A percentile compares a stretch with the other conserved stretches of the same genome.
phyloP scores from a whole-genome alignment of 30 jellyfish, hydroid and myxozoan species.

The Hydractinia symbiolongicarpus region DNA sequence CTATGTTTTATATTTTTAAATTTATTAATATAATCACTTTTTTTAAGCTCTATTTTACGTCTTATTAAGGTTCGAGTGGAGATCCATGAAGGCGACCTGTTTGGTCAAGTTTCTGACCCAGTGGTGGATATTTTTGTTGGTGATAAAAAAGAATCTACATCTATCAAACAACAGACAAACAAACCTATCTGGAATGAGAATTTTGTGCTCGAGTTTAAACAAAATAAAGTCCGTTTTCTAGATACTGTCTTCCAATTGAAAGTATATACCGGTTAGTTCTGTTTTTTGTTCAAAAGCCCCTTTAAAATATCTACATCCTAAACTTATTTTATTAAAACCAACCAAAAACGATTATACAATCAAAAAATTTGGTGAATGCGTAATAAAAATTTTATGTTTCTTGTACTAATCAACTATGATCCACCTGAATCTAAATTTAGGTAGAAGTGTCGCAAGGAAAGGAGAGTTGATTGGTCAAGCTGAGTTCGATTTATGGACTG shows the following conservation, averaged over 20 bases:
- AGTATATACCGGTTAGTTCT: neutral
- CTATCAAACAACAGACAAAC: neutral
- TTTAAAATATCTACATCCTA: too few relatives aligned
- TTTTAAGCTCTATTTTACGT: too few relatives aligned
- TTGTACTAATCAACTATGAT: neutral
- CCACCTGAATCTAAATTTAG: neutral
- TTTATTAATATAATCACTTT: too few relatives aligned
- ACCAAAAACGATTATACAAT: too few relatives aligned
- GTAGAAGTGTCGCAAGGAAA: conserved; percentile 11
- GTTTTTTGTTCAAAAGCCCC: too few relatives aligned
- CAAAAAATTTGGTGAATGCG: too few relatives aligned
- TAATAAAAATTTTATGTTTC: neutral
- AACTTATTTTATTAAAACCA: too few relatives aligned
- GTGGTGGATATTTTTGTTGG: neutral
- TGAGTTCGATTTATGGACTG: conserved; percentile 39
- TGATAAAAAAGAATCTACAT: neutral
- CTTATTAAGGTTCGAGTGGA: conserved; percentile 3
- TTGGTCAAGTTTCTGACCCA: conserved; percentile 7
- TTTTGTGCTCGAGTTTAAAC: conserved; percentile 4
- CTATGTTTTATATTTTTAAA: too few relatives aligned
- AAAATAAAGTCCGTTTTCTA: neutral
- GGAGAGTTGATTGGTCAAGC: conserved; percentile 23
- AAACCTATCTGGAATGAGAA: conserved; percentile 5
- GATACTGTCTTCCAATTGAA: neutral
- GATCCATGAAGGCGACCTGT: neutral